Percentiles rank a stretch among this genome's conserved stretches.
Evolutionary conservation across 2,797 vertebrate species (phyloP).

Genomic region (Darevskia nairensis): DNA sequence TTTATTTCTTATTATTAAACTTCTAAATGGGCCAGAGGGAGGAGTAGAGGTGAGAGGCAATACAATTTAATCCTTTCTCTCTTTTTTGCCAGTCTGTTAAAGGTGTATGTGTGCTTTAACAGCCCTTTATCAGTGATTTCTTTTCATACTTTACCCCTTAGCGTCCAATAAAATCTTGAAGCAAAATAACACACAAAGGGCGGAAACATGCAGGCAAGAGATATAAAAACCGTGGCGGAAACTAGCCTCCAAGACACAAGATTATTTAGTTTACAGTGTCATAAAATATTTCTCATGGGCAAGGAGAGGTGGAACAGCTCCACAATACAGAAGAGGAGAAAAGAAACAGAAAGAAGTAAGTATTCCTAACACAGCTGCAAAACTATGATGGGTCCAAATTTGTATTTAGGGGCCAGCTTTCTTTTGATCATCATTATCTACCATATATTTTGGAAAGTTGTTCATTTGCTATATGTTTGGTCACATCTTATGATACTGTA

Average conservation of each 20-base stretch:
- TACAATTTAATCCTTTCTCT: constrained; percentile 51
- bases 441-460: too few relatives aligned
- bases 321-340: constrained; percentile 25
- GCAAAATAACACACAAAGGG: constrained; percentile 57
- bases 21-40: constrained; percentile 36
- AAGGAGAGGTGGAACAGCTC: background rate
- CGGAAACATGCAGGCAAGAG: constrained; percentile 14
- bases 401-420: background rate
- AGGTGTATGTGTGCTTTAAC: constrained; percentile 39
- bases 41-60: background rate
- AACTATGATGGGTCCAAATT: background rate
- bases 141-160: constrained; percentile 63
- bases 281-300: constrained; percentile 57
- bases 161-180: constrained; percentile 58
- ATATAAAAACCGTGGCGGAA: constrained; percentile 53
- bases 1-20: constrained; percentile 50
- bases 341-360: constrained; percentile 26
- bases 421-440: background rate
- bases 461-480: too few relatives aligned
- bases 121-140: constrained; percentile 27
- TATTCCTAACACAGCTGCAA: rapidly evolving
- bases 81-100: constrained; percentile 52
- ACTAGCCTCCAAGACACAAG: constrained; percentile 54
- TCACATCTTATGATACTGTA: too few relatives aligned
- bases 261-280: constrained; percentile 60